Conservation (phyloP, 2,113 vertebrate genomes). For the Hydrochoerus hydrochaeris region DNA sequence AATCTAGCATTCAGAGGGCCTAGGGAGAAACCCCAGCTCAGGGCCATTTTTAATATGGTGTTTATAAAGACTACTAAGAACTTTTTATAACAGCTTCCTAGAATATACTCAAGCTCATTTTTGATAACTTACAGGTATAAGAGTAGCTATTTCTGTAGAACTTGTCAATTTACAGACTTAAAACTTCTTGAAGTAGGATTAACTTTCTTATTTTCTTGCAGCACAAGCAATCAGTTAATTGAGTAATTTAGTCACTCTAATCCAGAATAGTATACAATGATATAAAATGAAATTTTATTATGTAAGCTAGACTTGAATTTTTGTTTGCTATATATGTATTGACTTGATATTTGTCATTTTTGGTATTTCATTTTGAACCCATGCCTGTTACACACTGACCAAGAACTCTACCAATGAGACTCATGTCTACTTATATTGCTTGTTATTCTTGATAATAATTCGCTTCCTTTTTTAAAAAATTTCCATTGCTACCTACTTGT, state of each 20-base stretch:
- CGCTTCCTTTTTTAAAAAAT: not conserved
- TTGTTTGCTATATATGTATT: not conserved
- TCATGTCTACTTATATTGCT: rapidly evolving
- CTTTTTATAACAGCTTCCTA: not conserved
- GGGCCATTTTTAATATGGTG: not conserved
- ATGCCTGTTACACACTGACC: too few relatives aligned
- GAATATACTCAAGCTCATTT: not conserved
- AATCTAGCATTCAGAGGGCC: not conserved
- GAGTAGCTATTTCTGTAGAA: not conserved
- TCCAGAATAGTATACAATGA: not conserved
- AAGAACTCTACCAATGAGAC: too few relatives aligned
- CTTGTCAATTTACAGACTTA: not conserved
- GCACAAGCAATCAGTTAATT: not conserved
- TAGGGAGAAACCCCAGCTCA: not conserved
- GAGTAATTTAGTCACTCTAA: not conserved
- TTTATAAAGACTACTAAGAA: not conserved
- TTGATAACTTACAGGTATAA: not conserved
- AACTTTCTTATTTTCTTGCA: not conserved
- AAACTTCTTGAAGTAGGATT: not conserved
- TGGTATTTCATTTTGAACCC: not conserved
- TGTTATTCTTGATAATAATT: not conserved
- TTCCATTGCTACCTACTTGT: not conserved
- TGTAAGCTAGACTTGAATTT: not conserved
- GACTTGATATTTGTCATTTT: too few relatives aligned
- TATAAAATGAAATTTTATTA: not conserved